Base-by-base conservation (phyloP, 1,140 invertebrate species). In the Ladona fulva region DNA sequence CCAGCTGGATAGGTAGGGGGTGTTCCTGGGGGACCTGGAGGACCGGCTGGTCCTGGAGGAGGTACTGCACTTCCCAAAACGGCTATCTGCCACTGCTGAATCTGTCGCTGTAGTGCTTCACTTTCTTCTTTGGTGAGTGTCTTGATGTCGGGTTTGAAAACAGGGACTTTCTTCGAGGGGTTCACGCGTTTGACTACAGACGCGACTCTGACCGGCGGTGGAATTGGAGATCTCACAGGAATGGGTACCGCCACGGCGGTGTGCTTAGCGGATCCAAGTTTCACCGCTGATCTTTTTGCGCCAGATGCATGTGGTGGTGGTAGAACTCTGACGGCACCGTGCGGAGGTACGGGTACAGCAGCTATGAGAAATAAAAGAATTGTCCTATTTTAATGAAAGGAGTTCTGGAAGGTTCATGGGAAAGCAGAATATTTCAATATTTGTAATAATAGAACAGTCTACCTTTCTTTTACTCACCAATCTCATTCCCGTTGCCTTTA, bases 71-170 rank as follows among this genome's bases (percentile, higher is more conserved):
- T 12, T 66, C 52, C 52, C 16, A 66, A 16, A 7, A 82, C 80
- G 12, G 82, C 82, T 11, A 82, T 82, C 79, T 82, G 82, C 82
- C 80, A 82, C 52, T 82, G 82, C 78, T 82, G 82, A 12, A 82
- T 78, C 25, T 82, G 81, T 11, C 76, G 7, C 24, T 75, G 24
- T n/a, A 66, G 52, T 19, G 52, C 52, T 22, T 66, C 52, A 12
- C 52, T 66, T 22, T 66, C 52, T 12, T 66, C 52, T 66, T 66
- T 66, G 52, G 52, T 66, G 5, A 66, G 52, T 22, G 52, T 66
- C 52, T 22, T 66, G 12, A 19, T 16, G 16, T 22, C 52, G 14
- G 52, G 52, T 12, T 22, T 66, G 52, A 6, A 22, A 16, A 5
- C 12, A 12, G 52, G 52, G 12, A 12, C 14, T 5, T 66, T 66